These are phyloP conservation scores for Lasioglossum oenotherae DNA, from an alignment of 2,888 invertebrate species.

Conservation along the genomic window DNA sequence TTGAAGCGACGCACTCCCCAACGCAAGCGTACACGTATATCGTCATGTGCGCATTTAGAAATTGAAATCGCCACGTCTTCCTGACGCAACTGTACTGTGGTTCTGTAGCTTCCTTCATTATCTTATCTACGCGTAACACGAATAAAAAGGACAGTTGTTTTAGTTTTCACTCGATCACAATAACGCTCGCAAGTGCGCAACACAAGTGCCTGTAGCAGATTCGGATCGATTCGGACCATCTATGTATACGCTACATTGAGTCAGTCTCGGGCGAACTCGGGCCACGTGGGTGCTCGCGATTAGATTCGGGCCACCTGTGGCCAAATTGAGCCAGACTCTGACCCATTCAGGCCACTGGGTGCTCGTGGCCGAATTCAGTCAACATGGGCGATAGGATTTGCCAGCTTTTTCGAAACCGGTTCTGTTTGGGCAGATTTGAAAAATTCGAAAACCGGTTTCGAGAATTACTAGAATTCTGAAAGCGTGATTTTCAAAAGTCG, in stretches of 20 bases:
- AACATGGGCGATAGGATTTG: neutral
- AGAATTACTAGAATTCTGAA: neutral
- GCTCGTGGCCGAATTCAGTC: neutral
- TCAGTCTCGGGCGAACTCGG: neutral
- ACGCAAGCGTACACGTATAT: neutral
- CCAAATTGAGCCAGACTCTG: neutral
- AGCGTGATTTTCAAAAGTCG: neutral
- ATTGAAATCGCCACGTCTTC: slow-evolving; percentile 23
- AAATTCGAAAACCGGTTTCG: neutral
- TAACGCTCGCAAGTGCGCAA: slow-evolving; percentile 39
- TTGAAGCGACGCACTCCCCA: neutral
- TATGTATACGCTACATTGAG: neutral
- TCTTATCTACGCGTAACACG: slow-evolving; percentile 61
- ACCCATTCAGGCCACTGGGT: neutral
- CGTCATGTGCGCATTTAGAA: slow-evolving; percentile 28
- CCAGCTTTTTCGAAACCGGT: neutral
- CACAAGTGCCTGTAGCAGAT: neutral
- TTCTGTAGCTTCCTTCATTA: slow-evolving; percentile 40
- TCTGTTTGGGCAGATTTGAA: neutral
- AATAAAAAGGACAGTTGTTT: slow-evolving; percentile 41
- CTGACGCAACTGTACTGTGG: slow-evolving; percentile 36
- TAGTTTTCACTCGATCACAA: slow-evolving; percentile 44
- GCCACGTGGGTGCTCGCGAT: neutral
- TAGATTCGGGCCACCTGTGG: slow-evolving; percentile 1
- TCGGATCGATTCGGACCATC: neutral